phyloP scores from a whole-genome alignment of 2,888 invertebrate species.

The Athripsodes cinereus region DNA sequence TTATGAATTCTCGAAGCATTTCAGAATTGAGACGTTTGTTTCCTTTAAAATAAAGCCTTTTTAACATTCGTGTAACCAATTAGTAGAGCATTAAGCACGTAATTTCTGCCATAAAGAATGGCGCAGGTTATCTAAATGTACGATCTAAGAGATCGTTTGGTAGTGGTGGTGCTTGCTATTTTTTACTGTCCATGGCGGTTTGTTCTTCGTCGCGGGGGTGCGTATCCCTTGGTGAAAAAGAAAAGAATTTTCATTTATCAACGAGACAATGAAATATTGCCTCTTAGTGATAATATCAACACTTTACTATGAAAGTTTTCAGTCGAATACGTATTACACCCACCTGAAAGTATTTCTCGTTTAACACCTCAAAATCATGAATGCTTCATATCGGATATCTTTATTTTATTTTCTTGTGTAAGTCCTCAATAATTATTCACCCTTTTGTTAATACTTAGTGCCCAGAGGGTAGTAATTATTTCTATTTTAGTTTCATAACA shows the following conservation, averaged over 20 bases:
- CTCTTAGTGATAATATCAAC: constrained; percentile 1
- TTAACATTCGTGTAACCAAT: not conserved
- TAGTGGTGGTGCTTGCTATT: not conserved
- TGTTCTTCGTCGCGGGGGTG: not conserved
- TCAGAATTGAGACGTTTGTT: too few relatives aligned
- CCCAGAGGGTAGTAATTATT: too few relatives aligned
- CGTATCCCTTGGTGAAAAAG: not conserved
- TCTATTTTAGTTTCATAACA: too few relatives aligned
- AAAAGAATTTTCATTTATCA: not conserved
- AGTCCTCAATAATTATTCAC: too few relatives aligned
- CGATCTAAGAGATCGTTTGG: not conserved
- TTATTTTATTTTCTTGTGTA: too few relatives aligned
- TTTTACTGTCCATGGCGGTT: not conserved
- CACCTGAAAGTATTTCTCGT: too few relatives aligned
- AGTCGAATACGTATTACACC: too few relatives aligned
- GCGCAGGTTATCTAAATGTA: not conserved
- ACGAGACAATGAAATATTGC: constrained; percentile 2
- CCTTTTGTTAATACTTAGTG: too few relatives aligned
- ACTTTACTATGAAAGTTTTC: not conserved
- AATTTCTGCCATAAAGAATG: not conserved
- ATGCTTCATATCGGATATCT: too few relatives aligned
- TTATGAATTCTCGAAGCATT: too few relatives aligned
- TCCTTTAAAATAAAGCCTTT: too few relatives aligned
- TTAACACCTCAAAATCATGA: too few relatives aligned
- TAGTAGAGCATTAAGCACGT: not conserved